Conservation (phyloP, 2,113 vertebrate species). For the Actenoides hombroni region DNA sequence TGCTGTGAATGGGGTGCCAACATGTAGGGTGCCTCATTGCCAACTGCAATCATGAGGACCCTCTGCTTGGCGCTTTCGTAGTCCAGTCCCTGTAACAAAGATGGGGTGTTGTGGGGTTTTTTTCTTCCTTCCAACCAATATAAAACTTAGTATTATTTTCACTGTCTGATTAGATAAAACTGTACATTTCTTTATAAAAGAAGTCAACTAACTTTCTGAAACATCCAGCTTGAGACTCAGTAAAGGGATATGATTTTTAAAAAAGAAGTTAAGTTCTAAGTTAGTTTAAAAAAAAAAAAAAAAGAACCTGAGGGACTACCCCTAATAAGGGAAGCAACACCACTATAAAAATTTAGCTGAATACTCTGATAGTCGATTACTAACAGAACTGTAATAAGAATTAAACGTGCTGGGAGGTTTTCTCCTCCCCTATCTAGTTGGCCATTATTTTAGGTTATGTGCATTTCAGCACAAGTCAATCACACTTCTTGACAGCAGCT, state of each 20-base stretch:
- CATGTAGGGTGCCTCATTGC: slow-evolving; percentile 80
- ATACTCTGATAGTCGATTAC: not conserved
- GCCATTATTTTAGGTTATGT: not conserved
- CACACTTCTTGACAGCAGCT: not conserved
- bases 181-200: not conserved
- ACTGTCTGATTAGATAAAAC: not conserved
- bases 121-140: not conserved
- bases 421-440: not conserved
- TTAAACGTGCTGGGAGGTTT: not conserved
- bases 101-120: accelerated
- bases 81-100: slow-evolving; percentile 79
- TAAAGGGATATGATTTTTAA: not conserved
- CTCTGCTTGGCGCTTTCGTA: slow-evolving; percentile 73
- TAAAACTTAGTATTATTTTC: not conserved
- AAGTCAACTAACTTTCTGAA: not conserved
- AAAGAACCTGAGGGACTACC: not conserved
- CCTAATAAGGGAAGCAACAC: not conserved
- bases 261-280: not conserved
- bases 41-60: slow-evolving; percentile 76
- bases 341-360: not conserved
- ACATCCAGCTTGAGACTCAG: not conserved
- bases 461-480: not conserved
- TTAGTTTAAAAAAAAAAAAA: not conserved
- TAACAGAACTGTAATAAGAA: not conserved
- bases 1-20: slow-evolving; percentile 54